Evolutionary conservation across 2,113 vertebrate species (phyloP).

Genomic region (Chloroceryle aenea): DNA sequence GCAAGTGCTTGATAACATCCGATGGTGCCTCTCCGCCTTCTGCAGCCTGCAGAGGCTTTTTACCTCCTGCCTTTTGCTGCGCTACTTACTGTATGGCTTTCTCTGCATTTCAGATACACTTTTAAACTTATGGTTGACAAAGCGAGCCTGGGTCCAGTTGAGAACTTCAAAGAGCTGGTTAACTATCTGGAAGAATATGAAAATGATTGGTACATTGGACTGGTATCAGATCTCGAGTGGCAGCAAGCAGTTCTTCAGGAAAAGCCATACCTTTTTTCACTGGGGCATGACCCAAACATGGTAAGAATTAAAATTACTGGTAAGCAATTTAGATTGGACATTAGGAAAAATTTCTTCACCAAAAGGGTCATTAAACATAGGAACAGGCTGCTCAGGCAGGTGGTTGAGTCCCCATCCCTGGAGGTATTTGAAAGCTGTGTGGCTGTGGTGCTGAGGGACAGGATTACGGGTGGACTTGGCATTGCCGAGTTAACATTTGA

Average conservation of each 20-base stretch:
- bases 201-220: slow-evolving; percentile 92
- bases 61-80: neutral
- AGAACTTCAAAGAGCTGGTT: slow-evolving; percentile 87
- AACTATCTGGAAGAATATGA: slow-evolving; percentile 91
- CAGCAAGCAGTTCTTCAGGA: slow-evolving; percentile 91
- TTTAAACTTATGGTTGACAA: slow-evolving; percentile 97
- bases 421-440: neutral
- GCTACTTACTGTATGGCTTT: neutral
- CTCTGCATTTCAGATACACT: slow-evolving; percentile 84
- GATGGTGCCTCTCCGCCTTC: neutral
- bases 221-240: slow-evolving; percentile 91
- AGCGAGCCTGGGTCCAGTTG: slow-evolving; percentile 90
- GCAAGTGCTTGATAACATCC: neutral
- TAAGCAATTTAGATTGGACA: neutral
- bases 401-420: neutral
- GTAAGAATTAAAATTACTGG: slow-evolving; percentile 73
- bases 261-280: slow-evolving; percentile 93
- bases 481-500: neutral
- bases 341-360: neutral
- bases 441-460: neutral
- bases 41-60: neutral
- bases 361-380: neutral
- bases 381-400: neutral
- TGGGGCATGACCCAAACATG: slow-evolving; percentile 93
- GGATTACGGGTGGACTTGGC: neutral